phyloP scores from a whole-genome alignment of 1,140 invertebrate genomes.

The Papilio polyxenes region DNA sequence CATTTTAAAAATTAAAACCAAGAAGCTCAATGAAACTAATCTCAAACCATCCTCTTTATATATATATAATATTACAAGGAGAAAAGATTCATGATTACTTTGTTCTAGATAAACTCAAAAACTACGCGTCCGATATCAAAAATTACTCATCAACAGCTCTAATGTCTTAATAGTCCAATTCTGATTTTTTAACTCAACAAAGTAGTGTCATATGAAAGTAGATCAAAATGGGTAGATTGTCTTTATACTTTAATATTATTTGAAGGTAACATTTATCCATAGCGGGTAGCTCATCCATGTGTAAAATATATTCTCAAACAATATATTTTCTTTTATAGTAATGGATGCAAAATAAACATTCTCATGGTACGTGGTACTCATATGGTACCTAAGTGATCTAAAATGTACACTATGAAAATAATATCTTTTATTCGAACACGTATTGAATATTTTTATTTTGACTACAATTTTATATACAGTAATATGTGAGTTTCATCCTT shows the following conservation, averaged over 20 bases:
- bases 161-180: no score
- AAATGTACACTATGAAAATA: background rate
- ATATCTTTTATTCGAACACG: background rate
- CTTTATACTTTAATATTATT: background rate
- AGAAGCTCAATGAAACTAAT: background rate
- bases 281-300: background rate
- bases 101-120: no score
- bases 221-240: no score
- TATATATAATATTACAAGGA: no score
- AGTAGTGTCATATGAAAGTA: no score
- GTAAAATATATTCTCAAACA: background rate
- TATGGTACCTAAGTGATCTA: background rate
- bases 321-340: conserved; percentile 12
- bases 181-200: no score
- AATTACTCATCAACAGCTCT: no score
- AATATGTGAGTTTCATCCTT: background rate
- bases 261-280: background rate
- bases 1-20: background rate
- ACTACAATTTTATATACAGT: background rate
- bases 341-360: background rate
- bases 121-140: no score
- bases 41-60: no score
- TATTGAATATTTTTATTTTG: background rate
- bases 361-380: no score
- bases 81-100: no score